Evolutionary conservation across 2,113 vertebrate species (phyloP).

Genomic region (Cyprinodon variegatus): DNA sequence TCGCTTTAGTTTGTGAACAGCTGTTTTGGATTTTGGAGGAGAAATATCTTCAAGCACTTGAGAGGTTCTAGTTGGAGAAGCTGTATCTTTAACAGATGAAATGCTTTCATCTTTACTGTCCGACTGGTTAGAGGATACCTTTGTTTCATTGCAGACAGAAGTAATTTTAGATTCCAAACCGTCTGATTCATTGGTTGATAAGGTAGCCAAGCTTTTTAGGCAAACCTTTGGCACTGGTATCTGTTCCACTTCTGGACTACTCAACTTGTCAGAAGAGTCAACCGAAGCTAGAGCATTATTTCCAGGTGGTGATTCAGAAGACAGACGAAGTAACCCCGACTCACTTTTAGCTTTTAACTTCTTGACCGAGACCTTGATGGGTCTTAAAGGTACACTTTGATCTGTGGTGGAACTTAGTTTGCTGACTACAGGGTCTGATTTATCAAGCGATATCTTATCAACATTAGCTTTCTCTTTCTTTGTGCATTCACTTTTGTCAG

Average conservation of each 20-base stretch:
- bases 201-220: neutral
- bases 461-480: constrained; percentile 22
- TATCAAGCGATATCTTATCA: constrained; percentile 4
- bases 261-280: constrained; percentile 7
- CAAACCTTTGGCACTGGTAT: constrained; percentile 15
- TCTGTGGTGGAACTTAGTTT: constrained; percentile 8
- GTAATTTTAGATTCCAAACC: constrained; percentile 20
- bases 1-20: constrained; percentile 44
- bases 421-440: constrained; percentile 10
- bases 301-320: constrained; percentile 27
- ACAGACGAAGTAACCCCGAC: constrained; percentile 24
- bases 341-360: constrained; percentile 38
- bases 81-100: neutral
- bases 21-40: constrained; percentile 31
- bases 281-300: neutral
- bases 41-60: neutral
- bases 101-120: constrained; percentile 9
- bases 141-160: neutral
- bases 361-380: constrained; percentile 37
- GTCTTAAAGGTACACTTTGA: constrained; percentile 4
- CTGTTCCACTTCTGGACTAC: constrained; percentile 4
- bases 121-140: constrained; percentile 9
- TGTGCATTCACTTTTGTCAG: constrained; percentile 14
- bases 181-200: constrained; percentile 18
- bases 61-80: neutral